Percentiles rank a stretch among this genome's conserved stretches.
Conservation (phyloP, 2,113 vertebrate genomes). For the Lophura nycthemera region DNA sequence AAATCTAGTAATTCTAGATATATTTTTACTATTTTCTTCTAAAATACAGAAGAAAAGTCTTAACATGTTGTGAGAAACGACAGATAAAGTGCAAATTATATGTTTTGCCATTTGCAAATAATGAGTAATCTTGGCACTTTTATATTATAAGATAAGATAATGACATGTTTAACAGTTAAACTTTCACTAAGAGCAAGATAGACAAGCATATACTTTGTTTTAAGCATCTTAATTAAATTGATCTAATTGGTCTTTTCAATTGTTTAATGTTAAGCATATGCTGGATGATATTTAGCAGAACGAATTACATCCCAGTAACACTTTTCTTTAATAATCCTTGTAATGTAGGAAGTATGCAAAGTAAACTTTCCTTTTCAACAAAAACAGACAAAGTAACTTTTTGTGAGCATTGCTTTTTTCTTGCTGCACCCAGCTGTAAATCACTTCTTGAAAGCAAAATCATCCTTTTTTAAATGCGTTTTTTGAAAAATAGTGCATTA, state of each 20-base stretch:
- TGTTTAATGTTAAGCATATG: conserved; percentile 20
- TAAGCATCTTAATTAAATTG: conserved; percentile 4
- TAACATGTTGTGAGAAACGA: not conserved
- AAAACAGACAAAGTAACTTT: conserved; percentile 64
- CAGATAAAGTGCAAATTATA: conserved; percentile 16
- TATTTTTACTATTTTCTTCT: not conserved
- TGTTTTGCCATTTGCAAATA: conserved; percentile 19
- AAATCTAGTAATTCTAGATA: not conserved
- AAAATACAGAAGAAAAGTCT: not conserved
- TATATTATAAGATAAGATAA: conserved; percentile 21
- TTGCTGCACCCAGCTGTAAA: conserved; percentile 64
- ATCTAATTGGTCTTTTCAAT: conserved; percentile 15
- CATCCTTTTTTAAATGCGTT: conserved; percentile 62
- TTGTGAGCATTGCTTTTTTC: conserved; percentile 51
- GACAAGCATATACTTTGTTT: not conserved
- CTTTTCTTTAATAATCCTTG: conserved; percentile 38
- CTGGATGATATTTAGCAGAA: conserved; percentile 14
- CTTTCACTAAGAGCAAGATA: not conserved
- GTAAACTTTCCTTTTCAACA: conserved; percentile 69
- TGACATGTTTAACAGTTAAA: conserved; percentile 31
- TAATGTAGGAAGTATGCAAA: conserved; percentile 38
- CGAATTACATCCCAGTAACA: conserved; percentile 40
- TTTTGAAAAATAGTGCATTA: conserved; percentile 60
- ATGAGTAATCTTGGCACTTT: conserved; percentile 24
- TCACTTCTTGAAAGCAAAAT: conserved; percentile 54